Evolutionary conservation across 1,140 invertebrate genomes (phyloP), one percentile per base, ranked within the genome.

Genomic region (Coelopa frigida): DNA sequence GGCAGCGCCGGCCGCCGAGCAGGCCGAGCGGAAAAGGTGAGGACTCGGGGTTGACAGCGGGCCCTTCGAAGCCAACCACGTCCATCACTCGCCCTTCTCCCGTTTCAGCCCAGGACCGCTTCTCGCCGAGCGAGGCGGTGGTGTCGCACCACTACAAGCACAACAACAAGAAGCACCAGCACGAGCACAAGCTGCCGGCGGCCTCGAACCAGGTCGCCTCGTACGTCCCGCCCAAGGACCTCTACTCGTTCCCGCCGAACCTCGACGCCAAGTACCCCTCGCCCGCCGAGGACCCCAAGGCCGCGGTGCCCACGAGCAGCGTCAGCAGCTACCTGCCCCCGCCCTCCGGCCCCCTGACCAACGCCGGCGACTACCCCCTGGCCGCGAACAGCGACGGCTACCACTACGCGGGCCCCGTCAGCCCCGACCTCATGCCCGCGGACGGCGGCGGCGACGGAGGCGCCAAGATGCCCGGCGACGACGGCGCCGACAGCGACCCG

Each of bases 171-270:
- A 24, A 10, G 5, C 52, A 55, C 20, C 23, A 54, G 35, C 48
- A 59, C 11, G 41, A 18, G 3, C 46, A 61, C 35, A 54, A 50
- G 15, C 27, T 51, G 22, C 38, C 55, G 17, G 42, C 60, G 6
- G 54, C 60, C 0, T 63, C 63, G 0, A 54, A 58, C 39, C 33
- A 50, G 8, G 48, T 61, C 8, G 42, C 53, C 7, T 54, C 58
- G 3, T 69, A 59, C 49, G 54, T 51, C 3, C 37, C 67, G 2
- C 54, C 54, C 0, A 52, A 53, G 31, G 54, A 68, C 48, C 37
- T 57, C 1, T 67, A 69, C 35, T 51, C 59, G 5, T 70, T 70
- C 52, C 67, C 67, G 14, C 67, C 67, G 0, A 56, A 56, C 37
- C 22, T 57, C 1, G 57, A 67, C 21, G 54, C 57, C 2, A 54